phyloP scores from a whole-genome alignment of 2,888 invertebrate genomes.

The Serripes groenlandicus region DNA sequence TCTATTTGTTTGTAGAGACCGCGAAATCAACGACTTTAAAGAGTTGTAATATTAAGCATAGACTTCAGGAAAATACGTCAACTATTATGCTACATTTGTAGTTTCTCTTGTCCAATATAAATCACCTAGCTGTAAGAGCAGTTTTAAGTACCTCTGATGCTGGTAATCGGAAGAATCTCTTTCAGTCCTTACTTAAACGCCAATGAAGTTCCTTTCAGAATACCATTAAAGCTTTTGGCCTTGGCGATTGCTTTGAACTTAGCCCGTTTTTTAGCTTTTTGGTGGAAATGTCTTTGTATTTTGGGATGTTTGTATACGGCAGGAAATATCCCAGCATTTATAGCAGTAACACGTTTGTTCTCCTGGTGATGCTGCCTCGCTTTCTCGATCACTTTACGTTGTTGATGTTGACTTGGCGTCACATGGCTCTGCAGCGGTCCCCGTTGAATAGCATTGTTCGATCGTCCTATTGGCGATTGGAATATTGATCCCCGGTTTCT shows the following conservation, averaged over 20 bases:
- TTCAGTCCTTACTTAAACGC: too few species aligned
- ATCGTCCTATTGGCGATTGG: not conserved
- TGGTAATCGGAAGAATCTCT: too few species aligned
- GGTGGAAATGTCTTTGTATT: slow-evolving; percentile 10
- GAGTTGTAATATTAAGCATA: too few species aligned
- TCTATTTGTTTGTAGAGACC: too few species aligned
- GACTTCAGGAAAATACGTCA: too few species aligned
- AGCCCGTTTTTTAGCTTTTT: slow-evolving; percentile 21
- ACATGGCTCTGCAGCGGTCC: not conserved
- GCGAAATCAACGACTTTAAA: too few species aligned
- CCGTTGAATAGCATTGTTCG: not conserved
- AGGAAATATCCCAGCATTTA: slow-evolving; percentile 22
- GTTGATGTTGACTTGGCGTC: not conserved
- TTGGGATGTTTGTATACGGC: slow-evolving; percentile 46
- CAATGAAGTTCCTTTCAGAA: slow-evolving; percentile 36
- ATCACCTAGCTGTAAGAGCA: too few species aligned
- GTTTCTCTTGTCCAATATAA: too few species aligned
- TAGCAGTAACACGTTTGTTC: not conserved
- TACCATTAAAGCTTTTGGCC: slow-evolving; percentile 51
- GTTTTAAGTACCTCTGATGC: too few species aligned
- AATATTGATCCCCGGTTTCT: not conserved
- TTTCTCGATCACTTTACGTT: not conserved
- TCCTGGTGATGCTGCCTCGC: not conserved
- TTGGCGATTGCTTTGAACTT: slow-evolving; percentile 28
- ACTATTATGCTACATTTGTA: too few species aligned